phyloP scores from a whole-genome alignment of 2,113 vertebrate genomes.

The Tonatia bakeri region DNA sequence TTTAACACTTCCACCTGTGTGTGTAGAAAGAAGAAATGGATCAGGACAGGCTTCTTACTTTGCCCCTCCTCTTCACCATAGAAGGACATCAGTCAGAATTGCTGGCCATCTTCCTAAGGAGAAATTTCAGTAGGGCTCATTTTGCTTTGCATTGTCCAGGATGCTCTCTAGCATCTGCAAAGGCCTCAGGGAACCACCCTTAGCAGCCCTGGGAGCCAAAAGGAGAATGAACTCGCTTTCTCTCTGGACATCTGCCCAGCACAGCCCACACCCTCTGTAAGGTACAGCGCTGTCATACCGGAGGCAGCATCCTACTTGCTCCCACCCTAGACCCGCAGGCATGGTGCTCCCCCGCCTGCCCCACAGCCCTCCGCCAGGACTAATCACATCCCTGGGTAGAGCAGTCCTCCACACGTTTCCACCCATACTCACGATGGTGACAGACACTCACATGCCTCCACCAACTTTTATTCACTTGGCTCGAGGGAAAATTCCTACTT shows the following conservation, averaged over 20 bases:
- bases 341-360: neutral
- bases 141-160: slow-evolving; percentile 45
- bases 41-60: neutral
- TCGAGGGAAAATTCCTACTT: slow-evolving; percentile 82
- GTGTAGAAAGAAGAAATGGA: neutral
- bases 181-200: neutral
- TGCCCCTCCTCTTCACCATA: neutral
- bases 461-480: slow-evolving; percentile 80
- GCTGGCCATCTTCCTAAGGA: neutral
- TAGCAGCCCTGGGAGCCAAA: neutral
- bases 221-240: neutral
- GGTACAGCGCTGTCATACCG: slow-evolving; percentile 64
- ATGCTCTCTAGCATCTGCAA: slow-evolving; percentile 32
- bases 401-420: slow-evolving; percentile 80
- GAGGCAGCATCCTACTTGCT: neutral
- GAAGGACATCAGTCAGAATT: neutral
- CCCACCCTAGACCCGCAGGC: neutral
- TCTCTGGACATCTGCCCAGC: rapidly evolving
- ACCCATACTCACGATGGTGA: slow-evolving; percentile 76
- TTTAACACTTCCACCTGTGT: neutral
- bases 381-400: slow-evolving; percentile 77
- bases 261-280: neutral
- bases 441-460: slow-evolving; percentile 78
- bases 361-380: slow-evolving; percentile 80
- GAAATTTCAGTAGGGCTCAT: neutral